Evolutionary conservation across 2,797 vertebrate species (phyloP), one percentile per base, ranked within the genome.

Genomic region (Spheniscus humboldti): DNA sequence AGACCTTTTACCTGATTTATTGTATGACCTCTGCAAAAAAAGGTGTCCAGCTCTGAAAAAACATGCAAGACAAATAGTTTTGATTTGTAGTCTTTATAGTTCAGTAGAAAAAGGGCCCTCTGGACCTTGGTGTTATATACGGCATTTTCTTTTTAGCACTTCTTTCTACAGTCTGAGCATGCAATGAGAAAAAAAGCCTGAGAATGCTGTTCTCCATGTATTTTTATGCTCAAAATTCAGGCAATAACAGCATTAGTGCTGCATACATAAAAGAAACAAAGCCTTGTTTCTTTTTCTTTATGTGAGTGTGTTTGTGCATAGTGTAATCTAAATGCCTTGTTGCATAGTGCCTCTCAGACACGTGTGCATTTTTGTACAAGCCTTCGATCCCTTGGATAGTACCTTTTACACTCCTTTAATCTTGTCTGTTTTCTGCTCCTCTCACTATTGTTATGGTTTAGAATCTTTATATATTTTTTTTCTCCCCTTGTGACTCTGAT

Each of bases 21-120:
- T 83, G 50, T 41, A 23, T 72, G 81, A 92, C 75, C 69, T 80
- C 31, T 33, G 35, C 72, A 91, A 73, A 56, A 72, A 86, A 79
- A 93, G 50, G 16, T 92, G 60, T 87, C 45, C n/a, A 37, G 11
- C 68, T 75, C 59, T 87, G 83, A 84, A 89, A 80, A 90, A 91
- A 57, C 63, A 43, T 43, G 60, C 37, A 85, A 79, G 75, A 83
- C 81, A 92, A 90, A 87, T 82, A 52, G 60, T 89, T 89, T 16
- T 92, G 69, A 93, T 94, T 86, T 69, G 75, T 83, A 88, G 75
- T 80, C 75, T 74, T 88, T 77, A 75, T 71, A 87, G 60, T 64
- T 85, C 33, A 55, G 39, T 68, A 47, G 60, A 31, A 74, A 88
- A 79, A 57, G 27, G 71, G 79, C 47, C 23, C 45, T 62, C 62